These are phyloP conservation scores for Onychorhynchus coronatus DNA, from an alignment of 2,113 vertebrate genomes.

Conservation along the genomic window DNA sequence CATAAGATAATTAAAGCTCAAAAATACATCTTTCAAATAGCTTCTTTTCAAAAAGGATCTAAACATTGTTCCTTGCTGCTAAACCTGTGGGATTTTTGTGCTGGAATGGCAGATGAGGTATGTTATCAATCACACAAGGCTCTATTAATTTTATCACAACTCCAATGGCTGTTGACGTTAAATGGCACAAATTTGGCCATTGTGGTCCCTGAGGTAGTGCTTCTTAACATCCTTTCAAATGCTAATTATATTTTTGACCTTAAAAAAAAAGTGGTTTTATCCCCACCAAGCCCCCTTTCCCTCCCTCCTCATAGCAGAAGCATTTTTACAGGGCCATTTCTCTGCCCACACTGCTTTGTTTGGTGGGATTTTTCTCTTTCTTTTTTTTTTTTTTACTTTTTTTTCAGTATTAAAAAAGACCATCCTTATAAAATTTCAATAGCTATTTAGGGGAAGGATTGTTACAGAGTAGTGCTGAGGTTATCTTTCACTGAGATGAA, in stretches of 20 bases:
- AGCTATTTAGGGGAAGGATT: conserved; percentile 21
- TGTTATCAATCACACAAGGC: conserved; percentile 75
- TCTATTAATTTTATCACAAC: conserved; percentile 78
- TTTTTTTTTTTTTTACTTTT: neutral
- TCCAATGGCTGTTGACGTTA: conserved; percentile 72
- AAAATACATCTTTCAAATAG: conserved; percentile 27
- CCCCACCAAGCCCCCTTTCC: conserved; percentile 9
- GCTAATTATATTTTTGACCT: conserved; percentile 81
- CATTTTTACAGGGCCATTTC: neutral
- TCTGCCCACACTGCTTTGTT: conserved; percentile 25
- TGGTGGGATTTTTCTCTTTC: neutral
- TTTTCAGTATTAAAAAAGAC: neutral
- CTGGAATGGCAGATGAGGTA: conserved; percentile 16
- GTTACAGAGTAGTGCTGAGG: conserved; percentile 66
- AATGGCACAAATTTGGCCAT: conserved; percentile 72
- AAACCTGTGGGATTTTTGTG: conserved; percentile 29
- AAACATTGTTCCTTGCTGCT: conserved; percentile 2
- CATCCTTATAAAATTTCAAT: conserved; percentile 32
- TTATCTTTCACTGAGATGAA: conserved; percentile 71
- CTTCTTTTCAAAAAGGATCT: conserved; percentile 34
- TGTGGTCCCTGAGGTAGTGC: conserved; percentile 35
- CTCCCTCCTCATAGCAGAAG: neutral
- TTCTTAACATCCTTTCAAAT: conserved; percentile 75
- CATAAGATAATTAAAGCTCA: conserved; percentile 44
- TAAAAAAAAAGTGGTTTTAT: conserved; percentile 68